Conservation (phyloP, 2,113 vertebrate species). For the Syrrhaptes paradoxus region DNA sequence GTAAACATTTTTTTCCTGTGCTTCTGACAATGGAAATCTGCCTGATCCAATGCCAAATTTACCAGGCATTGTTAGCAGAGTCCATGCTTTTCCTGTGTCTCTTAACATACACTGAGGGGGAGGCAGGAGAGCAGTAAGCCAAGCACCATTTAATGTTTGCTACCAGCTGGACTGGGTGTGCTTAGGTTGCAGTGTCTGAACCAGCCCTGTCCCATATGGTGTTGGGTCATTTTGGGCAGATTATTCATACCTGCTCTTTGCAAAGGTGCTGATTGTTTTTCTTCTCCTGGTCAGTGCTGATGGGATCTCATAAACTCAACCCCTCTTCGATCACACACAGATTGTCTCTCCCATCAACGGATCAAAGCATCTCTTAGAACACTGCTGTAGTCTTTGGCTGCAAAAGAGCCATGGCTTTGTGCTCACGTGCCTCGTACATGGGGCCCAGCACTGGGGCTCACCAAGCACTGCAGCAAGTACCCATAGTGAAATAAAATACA, state of each 20-base stretch:
- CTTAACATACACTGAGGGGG: too few relatives aligned
- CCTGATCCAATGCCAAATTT: not conserved
- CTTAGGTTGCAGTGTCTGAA: not conserved
- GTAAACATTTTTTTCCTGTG: not conserved
- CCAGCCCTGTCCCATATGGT: not conserved
- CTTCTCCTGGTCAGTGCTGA: not conserved
- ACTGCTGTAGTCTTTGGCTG: not conserved
- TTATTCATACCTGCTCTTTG: not conserved
- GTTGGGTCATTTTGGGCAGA: not conserved
- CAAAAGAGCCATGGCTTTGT: accelerated
- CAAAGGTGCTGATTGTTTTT: not conserved
- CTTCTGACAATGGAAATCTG: not conserved
- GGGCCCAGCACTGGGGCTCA: not conserved
- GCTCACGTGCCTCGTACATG: accelerated
- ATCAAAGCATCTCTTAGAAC: not conserved
- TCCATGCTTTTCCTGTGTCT: not conserved
- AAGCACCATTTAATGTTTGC: not conserved
- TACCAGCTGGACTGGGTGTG: not conserved
- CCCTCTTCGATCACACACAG: not conserved
- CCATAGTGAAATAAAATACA: not conserved
- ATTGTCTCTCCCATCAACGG: not conserved
- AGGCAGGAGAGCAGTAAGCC: not conserved
- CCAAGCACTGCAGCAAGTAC: not conserved
- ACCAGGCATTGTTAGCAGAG: not conserved
- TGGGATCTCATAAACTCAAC: not conserved